Percentiles rank a stretch among this genome's conserved stretches.
Evolutionary conservation across 2,113 vertebrate species (phyloP).

Genomic region (Phrynosoma platyrhinos): DNA sequence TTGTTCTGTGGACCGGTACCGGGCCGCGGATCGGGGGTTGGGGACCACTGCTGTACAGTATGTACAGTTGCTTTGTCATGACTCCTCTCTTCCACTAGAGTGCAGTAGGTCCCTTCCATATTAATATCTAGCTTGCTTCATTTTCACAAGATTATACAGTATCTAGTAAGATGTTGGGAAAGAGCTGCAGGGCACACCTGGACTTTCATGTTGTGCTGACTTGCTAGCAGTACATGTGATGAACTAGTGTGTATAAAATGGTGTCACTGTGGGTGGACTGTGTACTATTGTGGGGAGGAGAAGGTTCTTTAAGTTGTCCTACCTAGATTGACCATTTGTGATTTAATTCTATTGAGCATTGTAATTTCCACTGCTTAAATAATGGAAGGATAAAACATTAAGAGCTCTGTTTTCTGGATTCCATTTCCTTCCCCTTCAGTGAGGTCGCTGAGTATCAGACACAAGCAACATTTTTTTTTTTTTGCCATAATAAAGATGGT

Average conservation of each 20-base stretch:
- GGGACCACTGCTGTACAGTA: too few species aligned
- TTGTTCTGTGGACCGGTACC: too few species aligned
- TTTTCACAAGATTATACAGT: neutral
- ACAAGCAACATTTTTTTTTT: neutral
- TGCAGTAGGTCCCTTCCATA: neutral
- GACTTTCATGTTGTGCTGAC: neutral
- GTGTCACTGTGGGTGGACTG: neutral
- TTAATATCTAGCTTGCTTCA: constrained; percentile 3
- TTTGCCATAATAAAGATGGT: neutral
- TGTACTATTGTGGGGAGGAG: neutral
- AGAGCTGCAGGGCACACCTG: neutral
- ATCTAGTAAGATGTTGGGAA: neutral
- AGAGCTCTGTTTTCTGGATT: neutral
- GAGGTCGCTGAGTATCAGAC: neutral
- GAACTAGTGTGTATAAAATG: neutral
- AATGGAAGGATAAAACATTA: neutral
- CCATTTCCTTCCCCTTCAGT: neutral
- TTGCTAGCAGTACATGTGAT: neutral
- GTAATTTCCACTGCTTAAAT: neutral
- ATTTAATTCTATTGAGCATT: neutral
- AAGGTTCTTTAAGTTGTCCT: neutral
- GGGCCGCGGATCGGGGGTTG: too few species aligned
- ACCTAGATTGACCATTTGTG: neutral
- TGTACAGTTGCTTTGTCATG: neutral
- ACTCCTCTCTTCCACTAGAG: constrained; percentile 15